Evolutionary conservation across 2,888 invertebrate species (phyloP).

Genomic region (Acrobasis consociella): DNA sequence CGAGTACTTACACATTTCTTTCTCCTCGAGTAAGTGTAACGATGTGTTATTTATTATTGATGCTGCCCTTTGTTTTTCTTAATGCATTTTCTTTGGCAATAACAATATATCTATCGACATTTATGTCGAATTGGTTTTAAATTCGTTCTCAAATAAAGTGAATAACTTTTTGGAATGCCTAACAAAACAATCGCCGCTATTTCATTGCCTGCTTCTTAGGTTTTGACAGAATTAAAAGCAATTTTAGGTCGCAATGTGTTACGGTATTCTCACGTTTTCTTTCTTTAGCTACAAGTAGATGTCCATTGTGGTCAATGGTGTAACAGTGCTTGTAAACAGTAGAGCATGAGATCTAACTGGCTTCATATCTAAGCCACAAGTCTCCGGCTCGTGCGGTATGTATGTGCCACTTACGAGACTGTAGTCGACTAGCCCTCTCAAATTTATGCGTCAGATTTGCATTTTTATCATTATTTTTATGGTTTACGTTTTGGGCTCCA

Average conservation of each 20-base stretch:
- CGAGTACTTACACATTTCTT: conserved; percentile 5
- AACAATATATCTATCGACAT: neutral
- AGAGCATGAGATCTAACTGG: conserved; percentile 32
- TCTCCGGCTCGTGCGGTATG: conserved; percentile 23
- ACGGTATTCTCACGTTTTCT: conserved; percentile 7
- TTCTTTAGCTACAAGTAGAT: conserved; percentile 1
- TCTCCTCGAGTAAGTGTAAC: neutral
- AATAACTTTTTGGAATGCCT: neutral
- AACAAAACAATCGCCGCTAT: neutral
- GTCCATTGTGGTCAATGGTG: conserved; percentile 19
- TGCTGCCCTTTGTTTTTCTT: conserved; percentile 8
- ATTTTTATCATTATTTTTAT: conserved; percentile 22
- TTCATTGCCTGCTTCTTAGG: neutral
- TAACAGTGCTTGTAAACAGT: conserved; percentile 27
- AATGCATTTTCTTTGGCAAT: conserved; percentile 12
- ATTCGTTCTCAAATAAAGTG: neutral
- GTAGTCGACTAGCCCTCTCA: conserved; percentile 10
- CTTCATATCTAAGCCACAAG: conserved; percentile 39
- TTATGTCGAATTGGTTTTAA: neutral
- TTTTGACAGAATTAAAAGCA: neutral
- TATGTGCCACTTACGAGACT: conserved; percentile 20
- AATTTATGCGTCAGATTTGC: conserved; percentile 20
- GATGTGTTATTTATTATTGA: conserved; percentile 5
- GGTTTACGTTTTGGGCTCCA: conserved; percentile 15
- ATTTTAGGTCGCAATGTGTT: neutral